Evolutionary conservation across 2,797 vertebrate genomes (phyloP), one percentile per base, ranked within the genome.

Genomic region (Anabas testudineus): DNA sequence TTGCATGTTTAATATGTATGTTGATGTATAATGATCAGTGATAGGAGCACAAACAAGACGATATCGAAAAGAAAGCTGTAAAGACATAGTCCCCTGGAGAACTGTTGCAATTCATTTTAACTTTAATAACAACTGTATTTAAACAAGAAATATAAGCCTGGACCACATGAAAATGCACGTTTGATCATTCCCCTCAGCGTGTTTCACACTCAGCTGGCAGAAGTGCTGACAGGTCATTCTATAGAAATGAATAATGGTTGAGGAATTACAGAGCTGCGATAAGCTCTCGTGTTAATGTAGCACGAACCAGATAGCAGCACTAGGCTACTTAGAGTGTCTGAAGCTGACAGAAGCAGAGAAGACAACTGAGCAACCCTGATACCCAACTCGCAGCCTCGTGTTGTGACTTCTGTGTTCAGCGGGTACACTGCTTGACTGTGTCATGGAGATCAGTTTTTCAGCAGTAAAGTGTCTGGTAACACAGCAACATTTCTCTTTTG

Each of bases 241-340:
- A 58, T 66, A 81, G 65, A 76, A 84, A 86, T 87, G 71, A 87
- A 82, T 82, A 74, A 83, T 61, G 66, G 61, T 78, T 15, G 12
- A 70, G 71, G 79, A 80, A 87, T 86, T 76, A 79, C 64, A 61
- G 58, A 12, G 12, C 49, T 8, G 58, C n/a, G 83, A 88, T 87
- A 85, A 86, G 81, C 66, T 80, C 37, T 56, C 30, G 1, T 82
- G 77, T 88, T 78, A 83, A 86, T 82, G 83, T 67, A 61, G 83
- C 41, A 76, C 78, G 78, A 72, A 80, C 45, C 64, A 86, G 83
- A 87, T 83, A 84, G 65, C 66, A 52, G 42, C 62, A 39, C 59
- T 52, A 34, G 51, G 60, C 75, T 71, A 67, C 81, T 78, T 73
- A 78, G 55, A 85, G 75, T 63, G 61, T 66, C 63, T 60, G 58